Evolutionary conservation across 2,888 invertebrate species (phyloP).

Genomic region (Norana najaformis): DNA sequence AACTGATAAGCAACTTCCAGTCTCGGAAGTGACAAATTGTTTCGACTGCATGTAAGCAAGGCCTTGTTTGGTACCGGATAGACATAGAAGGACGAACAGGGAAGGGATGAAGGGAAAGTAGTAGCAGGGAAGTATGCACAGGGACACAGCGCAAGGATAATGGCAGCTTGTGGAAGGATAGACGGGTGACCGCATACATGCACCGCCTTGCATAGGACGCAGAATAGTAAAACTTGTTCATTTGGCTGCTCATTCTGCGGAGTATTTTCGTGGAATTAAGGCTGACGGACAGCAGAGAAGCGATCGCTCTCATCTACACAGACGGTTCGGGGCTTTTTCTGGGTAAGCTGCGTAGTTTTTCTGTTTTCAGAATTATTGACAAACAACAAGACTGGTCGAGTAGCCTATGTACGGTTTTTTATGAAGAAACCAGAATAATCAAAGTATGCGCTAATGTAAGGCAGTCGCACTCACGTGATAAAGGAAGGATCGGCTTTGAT

Average conservation of each 20-base stretch:
- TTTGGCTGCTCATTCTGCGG: neutral
- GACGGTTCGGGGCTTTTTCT: no score
- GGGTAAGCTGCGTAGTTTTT: no score
- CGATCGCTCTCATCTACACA: no score
- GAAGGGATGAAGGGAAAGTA: neutral
- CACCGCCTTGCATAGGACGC: neutral
- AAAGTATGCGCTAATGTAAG: neutral
- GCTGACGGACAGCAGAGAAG: neutral
- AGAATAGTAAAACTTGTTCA: neutral
- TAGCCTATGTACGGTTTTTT: no score
- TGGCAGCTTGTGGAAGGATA: neutral
- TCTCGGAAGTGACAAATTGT: neutral
- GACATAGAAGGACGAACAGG: neutral
- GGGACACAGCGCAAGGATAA: neutral
- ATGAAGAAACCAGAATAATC: neutral
- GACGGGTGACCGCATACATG: neutral
- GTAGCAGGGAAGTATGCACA: neutral
- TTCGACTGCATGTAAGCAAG: neutral
- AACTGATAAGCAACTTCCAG: conserved; percentile 6
- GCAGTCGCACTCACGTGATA: no score
- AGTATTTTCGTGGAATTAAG: neutral
- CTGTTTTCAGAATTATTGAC: neutral
- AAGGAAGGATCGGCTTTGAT: neutral
- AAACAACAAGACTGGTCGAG: neutral
- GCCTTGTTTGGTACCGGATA: neutral